Conservation (phyloP, 1,140 invertebrate genomes). For the Holotrichia oblita region DNA sequence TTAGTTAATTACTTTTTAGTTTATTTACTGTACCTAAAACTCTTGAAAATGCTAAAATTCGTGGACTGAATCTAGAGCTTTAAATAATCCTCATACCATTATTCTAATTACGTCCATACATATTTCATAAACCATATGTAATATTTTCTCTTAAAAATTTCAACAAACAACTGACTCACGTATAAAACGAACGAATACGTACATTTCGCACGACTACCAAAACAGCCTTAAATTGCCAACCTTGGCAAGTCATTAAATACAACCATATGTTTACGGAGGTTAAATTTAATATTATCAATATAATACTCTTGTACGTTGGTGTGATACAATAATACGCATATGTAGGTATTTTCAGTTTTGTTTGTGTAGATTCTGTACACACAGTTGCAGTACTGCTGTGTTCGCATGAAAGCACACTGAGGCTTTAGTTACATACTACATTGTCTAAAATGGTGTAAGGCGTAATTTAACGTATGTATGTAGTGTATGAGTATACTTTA, state of each 20-base stretch:
- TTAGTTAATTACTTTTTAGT: no score
- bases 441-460: neutral
- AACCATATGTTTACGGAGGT: constrained; percentile 28
- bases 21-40: no score
- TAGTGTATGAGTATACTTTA: neutral
- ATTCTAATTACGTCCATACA: no score
- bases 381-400: neutral
- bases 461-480: neutral
- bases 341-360: neutral
- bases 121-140: no score
- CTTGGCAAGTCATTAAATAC: constrained; percentile 23
- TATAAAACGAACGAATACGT: neutral
- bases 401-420: neutral
- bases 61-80: no score
- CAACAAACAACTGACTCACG: constrained; percentile 16
- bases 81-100: no score
- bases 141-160: neutral
- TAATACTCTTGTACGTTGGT: neutral
- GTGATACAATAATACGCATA: constrained; percentile 7
- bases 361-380: neutral
- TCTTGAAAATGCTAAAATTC: no score
- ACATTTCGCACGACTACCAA: neutral
- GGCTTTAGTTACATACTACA: neutral
- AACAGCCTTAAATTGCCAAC: constrained; percentile 27
- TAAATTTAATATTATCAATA: constrained; percentile 35